Evolutionary conservation across 2,797 vertebrate genomes (phyloP).

Genomic region (Xyrichtys novacula): DNA sequence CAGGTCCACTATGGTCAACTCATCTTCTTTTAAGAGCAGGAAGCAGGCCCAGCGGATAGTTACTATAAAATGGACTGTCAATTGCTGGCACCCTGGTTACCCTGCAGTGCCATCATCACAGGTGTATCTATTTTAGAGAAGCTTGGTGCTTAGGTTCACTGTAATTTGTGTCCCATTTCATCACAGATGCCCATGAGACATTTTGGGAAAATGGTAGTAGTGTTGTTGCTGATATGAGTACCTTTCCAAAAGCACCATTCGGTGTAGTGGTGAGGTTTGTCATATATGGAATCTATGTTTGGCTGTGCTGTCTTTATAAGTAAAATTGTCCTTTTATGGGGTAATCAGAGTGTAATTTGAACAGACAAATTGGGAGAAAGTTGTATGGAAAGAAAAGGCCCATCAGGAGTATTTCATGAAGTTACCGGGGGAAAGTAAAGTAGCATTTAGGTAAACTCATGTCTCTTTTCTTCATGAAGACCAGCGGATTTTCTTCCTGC

Average conservation of each 20-base stretch:
- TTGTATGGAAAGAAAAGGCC: conserved; percentile 4
- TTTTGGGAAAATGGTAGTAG: conserved; percentile 46
- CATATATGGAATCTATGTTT: conserved; percentile 37
- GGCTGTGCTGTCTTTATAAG: conserved; percentile 16
- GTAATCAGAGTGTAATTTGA: conserved; percentile 2
- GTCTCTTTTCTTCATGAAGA: conserved; percentile 37
- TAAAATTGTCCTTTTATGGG: not conserved
- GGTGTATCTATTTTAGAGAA: conserved; percentile 49
- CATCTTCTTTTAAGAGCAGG: conserved; percentile 59
- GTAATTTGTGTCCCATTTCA: conserved; percentile 67
- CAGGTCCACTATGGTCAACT: conserved; percentile 65
- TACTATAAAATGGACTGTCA: conserved; percentile 43
- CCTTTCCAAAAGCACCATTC: conserved; percentile 30
- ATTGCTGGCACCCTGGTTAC: conserved; percentile 49
- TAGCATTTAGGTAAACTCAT: conserved; percentile 55
- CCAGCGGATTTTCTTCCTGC: conserved; percentile 59
- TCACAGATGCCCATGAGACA: conserved; percentile 54
- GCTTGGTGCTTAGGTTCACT: conserved; percentile 42
- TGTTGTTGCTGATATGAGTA: conserved; percentile 44
- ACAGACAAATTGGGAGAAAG: not conserved
- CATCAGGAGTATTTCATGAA: conserved; percentile 26
- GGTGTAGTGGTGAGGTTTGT: conserved; percentile 18
- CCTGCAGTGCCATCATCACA: conserved; percentile 60
- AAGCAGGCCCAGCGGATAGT: conserved; percentile 43
- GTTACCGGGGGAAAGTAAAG: conserved; percentile 18